Conservation (phyloP, 2,113 vertebrate species). For the Dascyllus trimaculatus region DNA sequence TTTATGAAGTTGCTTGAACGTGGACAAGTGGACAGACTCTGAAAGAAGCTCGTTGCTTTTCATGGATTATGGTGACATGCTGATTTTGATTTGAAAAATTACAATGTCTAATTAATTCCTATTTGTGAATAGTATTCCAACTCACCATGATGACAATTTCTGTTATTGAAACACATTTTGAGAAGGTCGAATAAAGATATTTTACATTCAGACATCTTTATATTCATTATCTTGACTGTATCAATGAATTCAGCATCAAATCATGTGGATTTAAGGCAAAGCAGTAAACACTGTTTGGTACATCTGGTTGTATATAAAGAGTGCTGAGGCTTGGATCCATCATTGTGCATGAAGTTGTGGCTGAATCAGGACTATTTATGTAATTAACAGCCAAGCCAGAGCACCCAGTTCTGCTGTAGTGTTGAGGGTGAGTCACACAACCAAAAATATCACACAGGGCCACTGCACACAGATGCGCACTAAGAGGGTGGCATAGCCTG, state of each 20-base stretch:
- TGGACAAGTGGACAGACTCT: conserved; percentile 51
- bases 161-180: conserved; percentile 82
- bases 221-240: not conserved
- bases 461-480: conserved; percentile 44
- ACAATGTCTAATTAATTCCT: conserved; percentile 71
- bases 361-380: conserved; percentile 51
- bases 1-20: conserved; percentile 65
- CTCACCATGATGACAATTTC: conserved; percentile 78
- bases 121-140: conserved; percentile 78
- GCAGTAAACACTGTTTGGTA: not conserved
- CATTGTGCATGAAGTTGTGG: conserved; percentile 21
- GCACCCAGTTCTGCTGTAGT: conserved; percentile 37
- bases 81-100: conserved; percentile 69
- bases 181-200: conserved; percentile 82
- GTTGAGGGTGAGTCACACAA: conserved; percentile 61
- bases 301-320: not conserved
- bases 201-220: conserved; percentile 82
- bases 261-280: not conserved
- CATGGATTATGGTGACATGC: conserved; percentile 66
- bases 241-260: not conserved
- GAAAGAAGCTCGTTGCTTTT: conserved; percentile 62
- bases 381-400: conserved; percentile 50
- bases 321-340: conserved; percentile 28
- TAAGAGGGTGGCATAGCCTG: conserved; percentile 44
- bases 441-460: conserved; percentile 62